A percentile compares a stretch with the other conserved stretches of the same genome.
Conservation (phyloP, 2,797 vertebrate genomes). For the Atherinosoma microstoma region DNA sequence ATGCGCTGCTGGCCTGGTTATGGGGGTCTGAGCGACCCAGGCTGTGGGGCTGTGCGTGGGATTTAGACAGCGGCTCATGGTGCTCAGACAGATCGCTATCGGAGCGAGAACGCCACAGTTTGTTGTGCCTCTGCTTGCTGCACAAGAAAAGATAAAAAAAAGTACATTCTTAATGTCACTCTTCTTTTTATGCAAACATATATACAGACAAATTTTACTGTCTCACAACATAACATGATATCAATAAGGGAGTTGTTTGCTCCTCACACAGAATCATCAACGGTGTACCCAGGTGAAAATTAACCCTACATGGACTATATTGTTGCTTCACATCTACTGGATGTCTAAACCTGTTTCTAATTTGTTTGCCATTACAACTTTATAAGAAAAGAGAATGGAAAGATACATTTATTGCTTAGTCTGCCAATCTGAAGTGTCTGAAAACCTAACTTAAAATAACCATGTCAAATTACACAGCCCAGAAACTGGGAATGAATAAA, state of each 20-base stretch:
- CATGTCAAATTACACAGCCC: not conserved
- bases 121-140: conserved; percentile 98
- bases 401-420: not conserved
- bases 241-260: not conserved
- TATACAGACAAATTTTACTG: not conserved
- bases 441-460: not conserved
- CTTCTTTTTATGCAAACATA: not conserved
- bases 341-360: not conserved
- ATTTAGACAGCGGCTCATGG: conserved; percentile 86
- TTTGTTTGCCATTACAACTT: not conserved
- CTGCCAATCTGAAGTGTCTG: not conserved
- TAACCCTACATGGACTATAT: not conserved
- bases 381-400: not conserved
- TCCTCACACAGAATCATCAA: not conserved
- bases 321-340: not conserved
- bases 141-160: not conserved
- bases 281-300: not conserved
- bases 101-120: conserved; percentile 97
- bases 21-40: conserved; percentile 77
- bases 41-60: conserved; percentile 65
- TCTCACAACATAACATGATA: too few relatives aligned
- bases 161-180: not conserved
- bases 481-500: not conserved
- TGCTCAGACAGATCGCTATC: conserved; percentile 95
- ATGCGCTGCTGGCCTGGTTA: conserved; percentile 75